Evolutionary conservation across 2,888 invertebrate species (phyloP), one percentile per base, ranked within the genome.

Genomic region (Adelphocoris suturalis): DNA sequence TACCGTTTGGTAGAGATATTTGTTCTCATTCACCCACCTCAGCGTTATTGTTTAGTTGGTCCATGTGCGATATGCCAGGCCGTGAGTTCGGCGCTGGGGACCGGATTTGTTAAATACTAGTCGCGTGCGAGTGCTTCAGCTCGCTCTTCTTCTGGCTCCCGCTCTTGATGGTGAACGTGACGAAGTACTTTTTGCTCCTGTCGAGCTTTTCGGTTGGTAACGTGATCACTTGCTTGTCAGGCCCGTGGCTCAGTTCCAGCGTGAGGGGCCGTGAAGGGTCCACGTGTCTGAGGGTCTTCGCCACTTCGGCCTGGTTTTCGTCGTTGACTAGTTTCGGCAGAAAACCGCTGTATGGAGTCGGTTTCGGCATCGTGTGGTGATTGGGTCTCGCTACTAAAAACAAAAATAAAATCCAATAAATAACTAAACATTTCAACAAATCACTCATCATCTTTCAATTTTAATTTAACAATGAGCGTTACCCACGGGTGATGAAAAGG

Each of bases 141-240:
- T 91, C 90, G 27, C 88, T 84, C 48, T 90, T 90, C 48, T 86
- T 90, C 28, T 91, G 91, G 12, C 91, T 91, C 0, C 92, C 92
- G 86, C 97, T 97, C 93, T 97, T 97, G 4, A 98, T 97, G 48
- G 98, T 98, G 93, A 98, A 98, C 85, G 98, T 98, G 90, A 98
- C 98, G 93, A 97, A 98, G 94, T 98, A 98, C 93, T 97, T 95
- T 94, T 98, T 98, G 93, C 97, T 97, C 93, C 96, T 97, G 93
- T 98, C 97, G 92, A 98, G 94, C 93, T 96, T 96, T 92, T 98
- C 97, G 27, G 97, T 96, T 87, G 98, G 98, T 93, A 98, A 94
- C 92, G 97, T 96, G 93, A 98, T 97, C 91, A 98, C 95, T 91
- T 97, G 97, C 93, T 97, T 97, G 93, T 97, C 97, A 89, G 96